Evolutionary conservation across 2,113 vertebrate species (phyloP).

Genomic region (Neotoma lepida): DNA sequence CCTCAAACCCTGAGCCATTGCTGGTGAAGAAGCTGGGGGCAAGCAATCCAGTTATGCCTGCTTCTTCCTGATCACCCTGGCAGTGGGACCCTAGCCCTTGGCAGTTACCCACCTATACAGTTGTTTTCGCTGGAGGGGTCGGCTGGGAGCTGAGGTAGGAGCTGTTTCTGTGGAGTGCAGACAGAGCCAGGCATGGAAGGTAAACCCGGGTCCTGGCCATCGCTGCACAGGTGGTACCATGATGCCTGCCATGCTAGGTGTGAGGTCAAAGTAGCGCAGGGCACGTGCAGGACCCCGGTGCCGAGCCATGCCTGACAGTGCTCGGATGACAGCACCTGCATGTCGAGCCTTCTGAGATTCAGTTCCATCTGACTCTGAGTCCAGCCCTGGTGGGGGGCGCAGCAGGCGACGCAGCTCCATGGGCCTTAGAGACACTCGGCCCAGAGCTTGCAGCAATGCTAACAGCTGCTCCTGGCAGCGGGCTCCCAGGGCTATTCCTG

Average conservation of each 20-base stretch:
- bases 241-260: slow-evolving; percentile 95
- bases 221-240: slow-evolving; percentile 96
- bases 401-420: slow-evolving; percentile 91
- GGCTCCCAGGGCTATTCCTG: slow-evolving; percentile 83
- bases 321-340: slow-evolving; percentile 85
- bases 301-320: slow-evolving; percentile 92
- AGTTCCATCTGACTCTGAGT: slow-evolving; percentile 83
- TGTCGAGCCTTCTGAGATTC: slow-evolving; percentile 61
- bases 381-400: slow-evolving; percentile 83
- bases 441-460: slow-evolving; percentile 91
- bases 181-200: slow-evolving; percentile 97
- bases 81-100: accelerated
- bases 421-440: slow-evolving; percentile 91
- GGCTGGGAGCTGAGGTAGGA: background rate
- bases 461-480: slow-evolving; percentile 91
- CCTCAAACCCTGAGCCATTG: slow-evolving; percentile 94
- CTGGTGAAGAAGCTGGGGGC: slow-evolving; percentile 93
- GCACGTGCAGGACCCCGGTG: slow-evolving; percentile 87
- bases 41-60: background rate
- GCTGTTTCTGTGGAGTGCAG: slow-evolving; percentile 85
- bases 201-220: slow-evolving; percentile 93
- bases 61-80: accelerated
- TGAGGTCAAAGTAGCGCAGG: slow-evolving; percentile 94
- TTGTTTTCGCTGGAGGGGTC: slow-evolving; percentile 92
- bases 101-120: slow-evolving; percentile 92